phyloP scores from a whole-genome alignment of 2,113 vertebrate species.

The mouse (Mus musculus) region DNA sequence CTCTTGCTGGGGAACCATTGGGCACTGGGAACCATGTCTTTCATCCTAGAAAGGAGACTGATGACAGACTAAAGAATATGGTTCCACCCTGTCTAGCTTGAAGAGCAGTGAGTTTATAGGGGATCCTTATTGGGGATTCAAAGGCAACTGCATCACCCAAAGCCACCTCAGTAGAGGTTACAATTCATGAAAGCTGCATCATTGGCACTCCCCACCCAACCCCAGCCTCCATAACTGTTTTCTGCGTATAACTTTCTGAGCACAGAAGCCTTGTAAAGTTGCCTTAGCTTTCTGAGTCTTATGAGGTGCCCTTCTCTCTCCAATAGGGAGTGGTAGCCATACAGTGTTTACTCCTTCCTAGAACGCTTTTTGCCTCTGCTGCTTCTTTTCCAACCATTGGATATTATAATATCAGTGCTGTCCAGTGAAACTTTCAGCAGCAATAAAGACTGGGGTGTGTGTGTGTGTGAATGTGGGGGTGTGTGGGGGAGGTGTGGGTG shows the following conservation, averaged over 20 bases:
- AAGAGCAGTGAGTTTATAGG: neutral
- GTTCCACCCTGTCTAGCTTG: neutral
- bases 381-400: neutral
- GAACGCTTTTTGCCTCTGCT: neutral
- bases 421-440: neutral
- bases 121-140: neutral
- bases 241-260: neutral
- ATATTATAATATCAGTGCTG: neutral
- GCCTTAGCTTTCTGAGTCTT: neutral
- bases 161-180: neutral
- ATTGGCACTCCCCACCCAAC: neutral
- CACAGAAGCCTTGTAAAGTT: neutral
- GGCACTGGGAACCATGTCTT: neutral
- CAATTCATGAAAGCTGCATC: neutral
- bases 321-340: neutral
- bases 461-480: neutral
- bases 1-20: neutral
- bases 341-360: neutral
- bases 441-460: neutral
- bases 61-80: neutral
- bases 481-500: no score
- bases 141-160: neutral
- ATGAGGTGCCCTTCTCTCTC: neutral
- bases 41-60: neutral
- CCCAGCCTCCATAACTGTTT: neutral